These are phyloP conservation scores for Oostethus manadensis DNA, from an alignment of 2,113 vertebrate genomes.

Conservation along the genomic window DNA sequence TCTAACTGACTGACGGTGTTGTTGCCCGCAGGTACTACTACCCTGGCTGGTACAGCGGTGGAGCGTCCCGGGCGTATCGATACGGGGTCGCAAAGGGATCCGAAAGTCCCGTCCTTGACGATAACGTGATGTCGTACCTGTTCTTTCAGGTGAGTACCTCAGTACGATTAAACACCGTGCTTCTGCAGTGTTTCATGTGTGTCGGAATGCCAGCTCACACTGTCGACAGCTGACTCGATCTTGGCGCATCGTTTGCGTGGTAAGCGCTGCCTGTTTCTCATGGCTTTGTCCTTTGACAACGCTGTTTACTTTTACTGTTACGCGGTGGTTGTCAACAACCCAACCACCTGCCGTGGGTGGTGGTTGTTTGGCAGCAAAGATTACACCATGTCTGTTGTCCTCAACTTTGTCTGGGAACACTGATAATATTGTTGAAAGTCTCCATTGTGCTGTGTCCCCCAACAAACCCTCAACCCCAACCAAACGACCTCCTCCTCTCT, in stretches of 20 bases:
- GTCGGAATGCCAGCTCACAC: neutral
- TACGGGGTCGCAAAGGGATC: conserved; percentile 83
- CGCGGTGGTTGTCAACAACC: neutral
- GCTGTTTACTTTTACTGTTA: neutral
- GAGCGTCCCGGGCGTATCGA: conserved; percentile 79
- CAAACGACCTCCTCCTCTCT: conserved; percentile 1
- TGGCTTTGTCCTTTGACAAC: neutral
- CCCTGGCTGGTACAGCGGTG: conserved; percentile 88
- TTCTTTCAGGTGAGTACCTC: conserved; percentile 83
- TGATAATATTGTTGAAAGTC: neutral
- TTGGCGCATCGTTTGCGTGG: neutral
- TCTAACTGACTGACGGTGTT: neutral
- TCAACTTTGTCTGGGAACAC: neutral
- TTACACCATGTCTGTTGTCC: neutral
- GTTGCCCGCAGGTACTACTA: conserved; percentile 83
- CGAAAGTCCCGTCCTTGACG: conserved; percentile 88
- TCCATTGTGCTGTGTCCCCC: neutral
- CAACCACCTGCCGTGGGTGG: neutral
- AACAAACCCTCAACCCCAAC: no score
- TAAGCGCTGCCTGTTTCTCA: neutral
- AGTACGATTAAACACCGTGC: neutral
- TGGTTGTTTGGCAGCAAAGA: neutral
- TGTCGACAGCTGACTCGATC: neutral
- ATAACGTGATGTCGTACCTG: conserved; percentile 88
- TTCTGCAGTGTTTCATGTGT: neutral